Conservation (phyloP, 2,888 invertebrate genomes). For the Epicampocera succincta region DNA sequence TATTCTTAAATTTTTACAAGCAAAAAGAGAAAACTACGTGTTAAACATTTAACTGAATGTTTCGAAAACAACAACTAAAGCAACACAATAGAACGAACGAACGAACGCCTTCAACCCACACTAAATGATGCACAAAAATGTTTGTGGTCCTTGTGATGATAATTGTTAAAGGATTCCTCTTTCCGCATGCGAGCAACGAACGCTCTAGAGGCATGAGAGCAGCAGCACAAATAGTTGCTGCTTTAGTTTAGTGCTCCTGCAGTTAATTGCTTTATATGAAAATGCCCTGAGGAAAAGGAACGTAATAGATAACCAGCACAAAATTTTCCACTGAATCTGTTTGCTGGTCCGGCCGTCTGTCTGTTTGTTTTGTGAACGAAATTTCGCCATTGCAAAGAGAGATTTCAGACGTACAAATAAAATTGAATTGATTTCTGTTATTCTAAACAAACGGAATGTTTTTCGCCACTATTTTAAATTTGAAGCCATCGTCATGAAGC, state of each 20-base stretch:
- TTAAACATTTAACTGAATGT: constrained; percentile 45
- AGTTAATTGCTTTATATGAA: constrained; percentile 42
- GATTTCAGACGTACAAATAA: constrained; percentile 35
- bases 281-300: constrained; percentile 47
- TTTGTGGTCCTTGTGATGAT: constrained; percentile 67
- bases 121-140: constrained; percentile 67
- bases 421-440: constrained; percentile 59
- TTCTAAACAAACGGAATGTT: constrained; percentile 61
- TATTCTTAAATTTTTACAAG: not conserved
- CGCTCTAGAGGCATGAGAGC: not conserved
- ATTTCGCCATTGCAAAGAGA: constrained; percentile 7
- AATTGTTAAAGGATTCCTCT: constrained; percentile 63
- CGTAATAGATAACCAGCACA: constrained; percentile 61
- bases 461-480: constrained; percentile 13
- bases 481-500: constrained; percentile 28
- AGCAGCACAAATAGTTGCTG: constrained; percentile 41
- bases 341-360: no score
- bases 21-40: constrained; percentile 6
- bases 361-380: constrained; percentile 48
- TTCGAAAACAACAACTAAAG: constrained; percentile 42
- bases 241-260: not conserved
- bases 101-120: constrained; percentile 44
- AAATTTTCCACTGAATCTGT: constrained; percentile 20
- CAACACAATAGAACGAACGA: constrained; percentile 9
- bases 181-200: not conserved